Percentiles rank a stretch among this genome's conserved stretches.
phyloP scores from a whole-genome alignment of 2,888 invertebrate species.

The Tiphia femorata region DNA sequence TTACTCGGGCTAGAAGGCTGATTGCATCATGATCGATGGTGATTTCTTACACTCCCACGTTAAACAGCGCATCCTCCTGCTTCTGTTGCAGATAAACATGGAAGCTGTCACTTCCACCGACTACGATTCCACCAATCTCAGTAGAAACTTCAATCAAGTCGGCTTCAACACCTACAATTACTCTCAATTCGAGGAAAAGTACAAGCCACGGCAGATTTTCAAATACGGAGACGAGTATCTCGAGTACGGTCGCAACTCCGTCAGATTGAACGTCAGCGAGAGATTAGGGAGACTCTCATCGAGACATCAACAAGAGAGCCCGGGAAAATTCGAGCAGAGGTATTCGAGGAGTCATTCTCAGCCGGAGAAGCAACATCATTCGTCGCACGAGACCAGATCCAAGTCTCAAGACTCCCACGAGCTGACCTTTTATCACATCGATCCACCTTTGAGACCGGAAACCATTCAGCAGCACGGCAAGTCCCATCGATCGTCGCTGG shows the following conservation, averaged over 20 bases:
- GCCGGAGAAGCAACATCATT: conserved; percentile 59
- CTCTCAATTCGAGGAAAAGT: conserved; percentile 61
- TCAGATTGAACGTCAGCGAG: conserved; percentile 42
- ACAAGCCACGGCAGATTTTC: conserved; percentile 53
- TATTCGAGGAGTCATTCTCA: conserved; percentile 60
- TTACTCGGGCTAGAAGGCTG: no score
- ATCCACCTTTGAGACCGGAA: conserved; percentile 40
- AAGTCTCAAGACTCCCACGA: conserved; percentile 62
- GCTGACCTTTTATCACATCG: conserved; percentile 59
- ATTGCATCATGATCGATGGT: not conserved
- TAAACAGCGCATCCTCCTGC: no score
- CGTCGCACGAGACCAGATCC: conserved; percentile 55
- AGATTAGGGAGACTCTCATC: conserved; percentile 34
- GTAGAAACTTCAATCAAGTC: conserved; percentile 60
- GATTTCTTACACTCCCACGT: not conserved
- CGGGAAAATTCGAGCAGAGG: conserved; percentile 49
- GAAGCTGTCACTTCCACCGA: conserved; percentile 70
- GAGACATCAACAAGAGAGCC: conserved; percentile 41
- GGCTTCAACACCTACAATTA: conserved; percentile 63
- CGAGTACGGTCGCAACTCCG: conserved; percentile 54
- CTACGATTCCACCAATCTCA: conserved; percentile 65
- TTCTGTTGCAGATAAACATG: conserved; percentile 71
- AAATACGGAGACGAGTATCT: conserved; percentile 58
- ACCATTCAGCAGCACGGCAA: conserved; percentile 39
- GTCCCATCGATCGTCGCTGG: conserved; percentile 43